Percentiles rank a stretch among this genome's conserved stretches.
phyloP scores from a whole-genome alignment of 2,888 invertebrate species.

The Neoitamus cyanurus region DNA sequence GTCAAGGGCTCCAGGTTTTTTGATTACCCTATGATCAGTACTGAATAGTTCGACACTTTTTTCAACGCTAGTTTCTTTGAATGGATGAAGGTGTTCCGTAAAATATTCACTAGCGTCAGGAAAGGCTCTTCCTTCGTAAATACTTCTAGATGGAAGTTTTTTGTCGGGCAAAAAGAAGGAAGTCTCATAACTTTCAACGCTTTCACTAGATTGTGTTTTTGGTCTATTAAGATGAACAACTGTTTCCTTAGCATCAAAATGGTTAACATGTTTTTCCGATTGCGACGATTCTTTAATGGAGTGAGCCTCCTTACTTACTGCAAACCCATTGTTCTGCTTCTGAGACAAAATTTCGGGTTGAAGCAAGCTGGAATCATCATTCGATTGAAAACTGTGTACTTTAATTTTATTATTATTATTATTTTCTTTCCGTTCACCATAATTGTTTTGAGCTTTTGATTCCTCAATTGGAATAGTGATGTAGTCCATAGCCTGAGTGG shows the following conservation, averaged over 20 bases:
- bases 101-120: not conserved
- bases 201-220: not conserved
- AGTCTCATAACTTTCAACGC: not conserved
- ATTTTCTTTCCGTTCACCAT: too few relatives aligned
- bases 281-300: not conserved
- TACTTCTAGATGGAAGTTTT: not conserved
- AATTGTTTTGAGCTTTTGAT: too few relatives aligned
- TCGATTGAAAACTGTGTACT: not conserved
- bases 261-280: not conserved
- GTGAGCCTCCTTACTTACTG: not conserved
- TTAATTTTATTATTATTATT: too few relatives aligned
- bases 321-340: not conserved
- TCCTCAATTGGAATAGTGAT: too few relatives aligned
- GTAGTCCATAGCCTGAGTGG: too few relatives aligned
- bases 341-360: not conserved
- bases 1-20: not conserved
- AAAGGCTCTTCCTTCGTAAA: slow-evolving; percentile 4
- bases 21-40: not conserved
- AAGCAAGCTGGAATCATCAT: not conserved
- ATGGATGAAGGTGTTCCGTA: not conserved
- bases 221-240: not conserved
- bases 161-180: not conserved
- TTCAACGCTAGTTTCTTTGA: not conserved
- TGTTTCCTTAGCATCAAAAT: not conserved
- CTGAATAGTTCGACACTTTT: not conserved